Evolutionary conservation across 2,888 invertebrate species (phyloP).

Genomic region (Andrena marginata): DNA sequence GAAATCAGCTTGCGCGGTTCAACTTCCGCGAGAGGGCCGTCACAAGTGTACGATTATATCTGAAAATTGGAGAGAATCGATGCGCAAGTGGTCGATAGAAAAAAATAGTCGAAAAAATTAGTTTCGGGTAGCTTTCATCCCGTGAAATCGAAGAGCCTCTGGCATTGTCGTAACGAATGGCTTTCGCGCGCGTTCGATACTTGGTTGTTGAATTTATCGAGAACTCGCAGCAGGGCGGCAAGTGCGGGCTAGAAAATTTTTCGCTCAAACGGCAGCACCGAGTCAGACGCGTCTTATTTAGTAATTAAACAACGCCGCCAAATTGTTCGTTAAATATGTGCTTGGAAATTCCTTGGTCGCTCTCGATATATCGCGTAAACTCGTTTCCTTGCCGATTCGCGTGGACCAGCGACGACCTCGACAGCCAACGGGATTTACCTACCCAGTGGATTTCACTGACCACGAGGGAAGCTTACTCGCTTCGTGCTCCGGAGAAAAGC

Average conservation of each 20-base stretch:
- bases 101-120: neutral
- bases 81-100: no score
- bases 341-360: neutral
- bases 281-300: conserved; percentile 38
- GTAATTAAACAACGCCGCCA: conserved; percentile 16
- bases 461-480: conserved; percentile 1
- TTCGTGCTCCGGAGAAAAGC: neutral
- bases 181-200: conserved; percentile 14
- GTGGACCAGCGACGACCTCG: neutral
- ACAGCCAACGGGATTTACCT: neutral
- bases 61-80: neutral
- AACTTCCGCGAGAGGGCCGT: neutral
- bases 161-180: conserved; percentile 11
- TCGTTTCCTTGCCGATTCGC: neutral
- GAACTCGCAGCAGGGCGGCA: conserved; percentile 16
- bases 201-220: conserved; percentile 51
- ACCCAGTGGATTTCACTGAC: neutral
- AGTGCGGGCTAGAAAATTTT: conserved; percentile 27
- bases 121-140: neutral
- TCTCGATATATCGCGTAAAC: neutral
- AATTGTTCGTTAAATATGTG: conserved; percentile 15
- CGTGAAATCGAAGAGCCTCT: conserved; percentile 10
- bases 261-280: conserved; percentile 11
- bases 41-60: neutral
- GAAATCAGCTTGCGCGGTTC: neutral